Evolutionary conservation across 2,888 invertebrate species (phyloP), one percentile per base, ranked within the genome.

Genomic region (Apomyelois bistriatella): DNA sequence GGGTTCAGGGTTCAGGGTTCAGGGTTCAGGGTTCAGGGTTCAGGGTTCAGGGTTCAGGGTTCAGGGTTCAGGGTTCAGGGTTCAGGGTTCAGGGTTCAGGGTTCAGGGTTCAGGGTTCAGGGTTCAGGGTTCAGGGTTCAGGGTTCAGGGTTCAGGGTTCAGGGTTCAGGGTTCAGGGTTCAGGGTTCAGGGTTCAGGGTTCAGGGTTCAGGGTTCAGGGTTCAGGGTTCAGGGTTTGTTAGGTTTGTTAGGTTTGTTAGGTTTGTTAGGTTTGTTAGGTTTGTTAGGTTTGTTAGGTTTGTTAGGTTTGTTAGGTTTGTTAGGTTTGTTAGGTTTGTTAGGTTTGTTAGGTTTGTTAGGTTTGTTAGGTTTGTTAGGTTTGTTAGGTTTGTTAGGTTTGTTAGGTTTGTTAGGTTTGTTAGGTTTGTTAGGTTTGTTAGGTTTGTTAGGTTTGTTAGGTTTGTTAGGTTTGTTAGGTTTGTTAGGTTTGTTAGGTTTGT

Each of bases 371-470:
- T 53, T 47, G 50, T 51, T 51, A 41, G 50, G 41, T 51, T 42
- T 41, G 50, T 36, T 9, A 36, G 48, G 30, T 52, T 43, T 42
- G 52, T 52, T 52, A 43, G 52, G 43, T 52, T 40, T 36, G 52
- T 52, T 46, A 52, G 52, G 52, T 46, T 52, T 22, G 43, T 42
- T 35, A 32, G 42, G 51, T 42, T 51, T 15, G 48, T 53, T 38
- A 30, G 53, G 48, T 53, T 48, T 42, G 54, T 54, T 54, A 50
- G 53, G 50, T 54, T 54, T 46, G 50, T 49, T 50, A 49, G 42
- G 50, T 49, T 54, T 36, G 47, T 32, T 30, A 47, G 47, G 47
- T 30, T 30, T 30, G 32, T 47, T 47, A 47, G 47, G 30, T 32
- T 30, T 10, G 47, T 30, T 32, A 22, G 30, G 47, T n/a, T 47